These are phyloP conservation scores for Peromyscus maniculatus DNA, from an alignment of 2,113 vertebrate species.

Conservation along the genomic window DNA sequence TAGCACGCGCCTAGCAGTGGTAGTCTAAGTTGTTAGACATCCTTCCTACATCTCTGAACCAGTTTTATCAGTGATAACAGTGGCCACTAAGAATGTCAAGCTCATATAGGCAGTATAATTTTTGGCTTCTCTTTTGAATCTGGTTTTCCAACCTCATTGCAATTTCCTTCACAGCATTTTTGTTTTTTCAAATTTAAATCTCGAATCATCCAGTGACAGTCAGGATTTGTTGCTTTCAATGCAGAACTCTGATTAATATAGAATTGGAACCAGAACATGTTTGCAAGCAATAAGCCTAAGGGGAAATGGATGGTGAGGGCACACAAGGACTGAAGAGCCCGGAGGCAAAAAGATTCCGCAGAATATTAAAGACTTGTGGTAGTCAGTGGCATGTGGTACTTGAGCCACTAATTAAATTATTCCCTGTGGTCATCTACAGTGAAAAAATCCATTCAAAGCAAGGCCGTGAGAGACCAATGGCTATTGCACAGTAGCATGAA, in stretches of 20 bases:
- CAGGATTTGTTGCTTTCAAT: slow-evolving; percentile 3
- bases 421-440: slow-evolving; percentile 27
- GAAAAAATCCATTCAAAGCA: slow-evolving; percentile 51
- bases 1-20: not conserved
- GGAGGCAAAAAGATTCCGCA: slow-evolving; percentile 49
- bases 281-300: slow-evolving; percentile 57
- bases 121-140: not conserved
- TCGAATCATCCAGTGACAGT: slow-evolving; percentile 21
- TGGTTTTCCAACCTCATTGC: not conserved
- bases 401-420: slow-evolving; percentile 70
- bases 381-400: not conserved
- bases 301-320: not conserved
- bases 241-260: slow-evolving; percentile 1
- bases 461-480: not conserved
- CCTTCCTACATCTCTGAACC: not conserved
- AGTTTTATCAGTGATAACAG: not conserved
- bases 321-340: not conserved
- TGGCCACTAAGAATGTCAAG: no score
- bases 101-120: not conserved
- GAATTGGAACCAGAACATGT: slow-evolving; percentile 50
- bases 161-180: slow-evolving; percentile 17
- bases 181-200: not conserved
- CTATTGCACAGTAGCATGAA: not conserved
- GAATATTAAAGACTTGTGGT: slow-evolving; percentile 50
- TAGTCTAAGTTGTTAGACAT: not conserved